Conservation (phyloP, 2,888 invertebrate species). For the Harmothoe impar region DNA sequence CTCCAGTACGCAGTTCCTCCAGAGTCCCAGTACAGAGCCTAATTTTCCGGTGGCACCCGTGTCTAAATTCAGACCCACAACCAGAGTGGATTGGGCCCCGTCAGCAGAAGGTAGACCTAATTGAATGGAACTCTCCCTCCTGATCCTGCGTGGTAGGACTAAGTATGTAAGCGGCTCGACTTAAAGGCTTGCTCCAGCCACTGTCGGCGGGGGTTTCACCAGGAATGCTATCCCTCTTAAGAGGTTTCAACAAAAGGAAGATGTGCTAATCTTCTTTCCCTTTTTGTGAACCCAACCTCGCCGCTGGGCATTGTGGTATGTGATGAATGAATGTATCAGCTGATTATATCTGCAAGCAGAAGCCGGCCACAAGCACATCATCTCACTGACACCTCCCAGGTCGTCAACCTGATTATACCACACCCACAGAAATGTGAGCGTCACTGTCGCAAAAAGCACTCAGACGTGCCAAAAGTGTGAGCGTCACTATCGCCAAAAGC, state of each 20-base stretch:
- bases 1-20: not conserved
- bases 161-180: slow-evolving; percentile 10
- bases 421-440: too few species aligned
- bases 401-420: too few species aligned
- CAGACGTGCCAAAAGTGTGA: too few species aligned
- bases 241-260: not conserved
- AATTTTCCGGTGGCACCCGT: not conserved
- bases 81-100: slow-evolving; percentile 13
- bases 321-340: too few species aligned
- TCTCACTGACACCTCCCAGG: not conserved
- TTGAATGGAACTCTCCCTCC: not conserved
- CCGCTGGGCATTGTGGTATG: not conserved
- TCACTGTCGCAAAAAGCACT: too few species aligned
- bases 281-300: not conserved
- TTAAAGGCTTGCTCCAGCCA: not conserved
- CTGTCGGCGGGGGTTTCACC: not conserved
- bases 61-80: not conserved
- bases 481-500: too few species aligned
- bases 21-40: not conserved
- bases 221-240: not conserved
- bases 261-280: not conserved
- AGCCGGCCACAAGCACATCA: not conserved
- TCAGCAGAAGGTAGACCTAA: not conserved
- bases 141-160: slow-evolving; percentile 5
- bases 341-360: too few species aligned